Evolutionary conservation across 2,797 vertebrate species (phyloP), one percentile per base, ranked within the genome.

Genomic region (Pangasius macronema): DNA sequence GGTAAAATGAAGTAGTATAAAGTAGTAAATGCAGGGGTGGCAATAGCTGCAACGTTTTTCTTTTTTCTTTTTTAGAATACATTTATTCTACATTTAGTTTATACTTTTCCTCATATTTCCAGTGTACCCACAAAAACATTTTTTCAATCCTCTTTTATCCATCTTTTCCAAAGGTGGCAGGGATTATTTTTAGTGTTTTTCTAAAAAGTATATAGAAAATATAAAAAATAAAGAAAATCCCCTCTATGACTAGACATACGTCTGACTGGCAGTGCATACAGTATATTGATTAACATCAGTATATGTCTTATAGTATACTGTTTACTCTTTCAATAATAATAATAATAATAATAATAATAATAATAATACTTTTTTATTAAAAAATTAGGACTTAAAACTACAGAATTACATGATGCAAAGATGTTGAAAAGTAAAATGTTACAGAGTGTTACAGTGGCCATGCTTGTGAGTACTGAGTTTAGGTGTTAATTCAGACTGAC

Each of bases 401-500:
- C 39, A 20, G 33, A 39, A 22, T 70, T 39, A 9, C 18, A 39
- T 68, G 33, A 68, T 0, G 7, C 68, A 42, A 70, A 70, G n/a
- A 30, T 18, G 7, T 51, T 24, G 46, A 53, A 77, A 20, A 30
- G 9, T 5, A 59, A 1, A 80, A 22, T 42, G 49, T 39, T 24
- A 55, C 18, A 5, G 30, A 73, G 53, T 20, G 46, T 46, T 46
- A 65, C 2, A 10, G 2, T 22, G 63, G 18, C 11, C 13, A 5
- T 87, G 63, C 81, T 87, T 57, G 72, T 85, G 84, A 46, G 33
- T 24, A 55, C 36, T 65, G 5, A n/a, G 59, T 46, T 63, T 10
- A 30, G 27, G 13, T 39, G 11, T 87, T 49, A 65, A 75, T 85
- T 88, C 86, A 87, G 80, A 63, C 86, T 39, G 76, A 81, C 59